Evolutionary conservation across 2,888 invertebrate genomes (phyloP), one percentile per base, ranked within the genome.

Genomic region (Altica lythri): DNA sequence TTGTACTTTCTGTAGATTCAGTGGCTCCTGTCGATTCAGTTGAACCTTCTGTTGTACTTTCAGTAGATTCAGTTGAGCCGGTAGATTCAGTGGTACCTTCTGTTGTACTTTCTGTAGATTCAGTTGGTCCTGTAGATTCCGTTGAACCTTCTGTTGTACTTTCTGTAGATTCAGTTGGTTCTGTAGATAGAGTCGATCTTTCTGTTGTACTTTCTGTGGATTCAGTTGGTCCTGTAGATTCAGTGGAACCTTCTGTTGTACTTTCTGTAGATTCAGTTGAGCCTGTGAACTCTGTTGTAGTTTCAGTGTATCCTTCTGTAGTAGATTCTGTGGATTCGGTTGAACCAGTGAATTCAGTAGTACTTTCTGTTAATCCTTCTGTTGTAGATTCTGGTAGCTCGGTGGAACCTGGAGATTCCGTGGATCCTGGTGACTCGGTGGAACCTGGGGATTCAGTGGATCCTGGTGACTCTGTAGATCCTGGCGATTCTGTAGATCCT

Each of bases 371-470:
- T 9, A 19, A 53, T 44, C 56, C 54, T 63, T 37, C 63, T 54
- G 53, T 63, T 59, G 18, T 37, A 19, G 8, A 37, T 12, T 5
- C 43, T 3, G 63, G 55, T 37, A 54, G 53, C 58, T 64, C 55
- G 4, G 63, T 58, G 35, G 55, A 55, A 59, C 64, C 56, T 17
- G 46, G 57, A 14, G 58, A 50, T 8, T 55, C 63, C 17, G 66
- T 61, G 22, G 60, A 55, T 48, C 63, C 67, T 2, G 63, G 62
- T 18, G 66, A 65, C 34, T 45, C 60, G 16, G 57, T 55, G n/a
- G 58, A 59, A 17, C 50, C 16, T 40, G 52, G 63, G 12, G 64
- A 60, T 18, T 59, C 61, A 32, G 27, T 32, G 45, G 52, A 55
- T 49, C 51, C 59, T 13, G 50, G 53, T 19, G 18, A 40, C n/a